A percentile compares a stretch with the other conserved stretches of the same genome.
These are phyloP conservation scores for Mythimna lalbum DNA, from an alignment of 2,888 invertebrate species.

Conservation along the genomic window DNA sequence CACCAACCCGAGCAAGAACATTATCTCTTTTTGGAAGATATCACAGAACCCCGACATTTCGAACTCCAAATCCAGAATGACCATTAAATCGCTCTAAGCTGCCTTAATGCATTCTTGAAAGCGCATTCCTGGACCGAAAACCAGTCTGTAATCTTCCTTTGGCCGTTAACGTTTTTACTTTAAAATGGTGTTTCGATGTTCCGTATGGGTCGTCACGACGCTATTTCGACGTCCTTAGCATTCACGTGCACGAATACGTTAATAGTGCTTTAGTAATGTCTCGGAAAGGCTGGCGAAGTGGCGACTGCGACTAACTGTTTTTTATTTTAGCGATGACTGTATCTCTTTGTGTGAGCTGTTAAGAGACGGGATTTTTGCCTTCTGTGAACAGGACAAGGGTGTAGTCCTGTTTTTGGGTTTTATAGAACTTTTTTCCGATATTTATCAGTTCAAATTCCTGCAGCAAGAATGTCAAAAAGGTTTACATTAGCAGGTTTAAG, in stretches of 20 bases:
- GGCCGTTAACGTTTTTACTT: slow-evolving; percentile 47
- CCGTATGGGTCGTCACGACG: slow-evolving; percentile 45
- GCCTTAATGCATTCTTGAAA: slow-evolving; percentile 55
- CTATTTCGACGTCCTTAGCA: slow-evolving; percentile 43
- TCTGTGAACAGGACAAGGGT: slow-evolving; percentile 4
- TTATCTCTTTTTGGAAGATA: slow-evolving; percentile 46
- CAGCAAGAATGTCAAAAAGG: too few relatives aligned
- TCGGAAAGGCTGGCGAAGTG: slow-evolving; percentile 32
- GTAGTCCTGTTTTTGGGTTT: slow-evolving; percentile 18
- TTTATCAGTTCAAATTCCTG: not conserved
- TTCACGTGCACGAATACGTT: slow-evolving; percentile 54
- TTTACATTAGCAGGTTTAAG: not conserved
- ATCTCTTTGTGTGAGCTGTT: slow-evolving; percentile 37
- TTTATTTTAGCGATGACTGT: slow-evolving; percentile 54
- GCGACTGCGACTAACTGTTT: slow-evolving; percentile 44
- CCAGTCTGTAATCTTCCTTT: slow-evolving; percentile 55
- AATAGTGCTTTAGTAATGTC: slow-evolving; percentile 52
- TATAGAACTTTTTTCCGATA: not conserved
- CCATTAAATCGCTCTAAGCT: slow-evolving; percentile 56
- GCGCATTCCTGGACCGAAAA: slow-evolving; percentile 50
- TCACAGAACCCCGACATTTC: slow-evolving; percentile 25
- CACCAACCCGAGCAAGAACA: slow-evolving; percentile 33
- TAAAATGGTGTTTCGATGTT: slow-evolving; percentile 41
- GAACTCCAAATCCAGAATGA: slow-evolving; percentile 43
- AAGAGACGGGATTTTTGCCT: slow-evolving; percentile 15